phyloP scores from a whole-genome alignment of 2,113 vertebrate species.

The Heterotilapia buettikoferi region DNA sequence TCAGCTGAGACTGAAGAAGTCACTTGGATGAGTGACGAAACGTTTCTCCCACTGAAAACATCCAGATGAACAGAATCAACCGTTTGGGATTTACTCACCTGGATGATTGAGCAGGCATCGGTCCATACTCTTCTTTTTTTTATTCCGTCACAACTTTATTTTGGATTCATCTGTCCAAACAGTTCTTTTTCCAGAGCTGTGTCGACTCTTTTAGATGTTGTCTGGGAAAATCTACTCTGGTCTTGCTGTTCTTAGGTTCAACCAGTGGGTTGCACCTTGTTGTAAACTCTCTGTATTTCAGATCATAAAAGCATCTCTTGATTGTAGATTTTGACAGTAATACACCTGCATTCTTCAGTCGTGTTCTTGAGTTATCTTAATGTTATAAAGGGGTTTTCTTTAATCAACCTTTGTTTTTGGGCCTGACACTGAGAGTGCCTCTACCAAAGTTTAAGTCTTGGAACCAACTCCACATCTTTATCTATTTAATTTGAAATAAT shows the following conservation, averaged over 20 bases:
- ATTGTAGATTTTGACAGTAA: neutral
- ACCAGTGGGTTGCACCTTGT: neutral
- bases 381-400: neutral
- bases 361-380: too few species aligned
- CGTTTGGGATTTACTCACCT: neutral
- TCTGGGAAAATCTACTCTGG: neutral
- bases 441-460: neutral
- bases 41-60: neutral
- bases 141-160: neutral
- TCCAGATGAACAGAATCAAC: neutral
- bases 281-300: neutral
- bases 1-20: neutral
- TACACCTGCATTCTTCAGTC: neutral
- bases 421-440: neutral
- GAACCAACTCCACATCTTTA: neutral
- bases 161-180: neutral
- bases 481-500: neutral
- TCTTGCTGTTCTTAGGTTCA: neutral
- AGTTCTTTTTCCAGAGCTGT: fast-evolving
- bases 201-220: neutral
- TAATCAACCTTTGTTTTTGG: neutral
- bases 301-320: neutral
- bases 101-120: too few species aligned
- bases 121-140: neutral
- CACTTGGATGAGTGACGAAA: fast-evolving